A percentile compares a stretch with the other conserved stretches of the same genome.
phyloP scores from a whole-genome alignment of 1,140 invertebrate species.

The Drosophila truncata region DNA sequence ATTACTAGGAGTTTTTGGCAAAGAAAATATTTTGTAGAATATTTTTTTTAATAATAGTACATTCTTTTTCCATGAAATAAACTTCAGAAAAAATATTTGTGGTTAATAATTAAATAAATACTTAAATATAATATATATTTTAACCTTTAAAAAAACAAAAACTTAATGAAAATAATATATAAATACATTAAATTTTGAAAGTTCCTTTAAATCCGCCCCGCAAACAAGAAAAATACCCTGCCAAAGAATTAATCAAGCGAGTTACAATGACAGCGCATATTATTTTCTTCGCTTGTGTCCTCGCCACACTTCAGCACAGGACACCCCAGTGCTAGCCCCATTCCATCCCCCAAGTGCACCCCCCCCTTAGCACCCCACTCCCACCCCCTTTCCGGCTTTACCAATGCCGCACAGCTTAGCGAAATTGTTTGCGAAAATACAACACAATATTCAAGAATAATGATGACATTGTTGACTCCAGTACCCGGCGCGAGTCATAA shows the following conservation, averaged over 20 bases:
- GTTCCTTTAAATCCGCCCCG: not conserved
- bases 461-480: slow-evolving; percentile 84
- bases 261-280: slow-evolving; percentile 83
- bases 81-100: not conserved
- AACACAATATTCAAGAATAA: slow-evolving; percentile 84
- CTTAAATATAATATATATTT: not conserved
- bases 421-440: slow-evolving; percentile 84
- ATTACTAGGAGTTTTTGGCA: too few relatives aligned
- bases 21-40: not conserved
- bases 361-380: not conserved
- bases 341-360: not conserved
- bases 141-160: not conserved
- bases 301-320: slow-evolving; percentile 59
- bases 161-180: not conserved
- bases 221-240: slow-evolving; percentile 43
- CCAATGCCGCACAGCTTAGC: slow-evolving; percentile 73
- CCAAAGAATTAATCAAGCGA: slow-evolving; percentile 80
- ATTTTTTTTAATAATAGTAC: not conserved
- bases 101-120: not conserved
- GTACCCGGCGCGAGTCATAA: slow-evolving; percentile 70
- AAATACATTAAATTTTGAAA: not conserved
- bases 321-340: slow-evolving; percentile 8
- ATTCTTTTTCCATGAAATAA: not conserved
- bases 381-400: slow-evolving; percentile 33
- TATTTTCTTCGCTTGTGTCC: slow-evolving; percentile 78